Percentiles rank a stretch among this genome's conserved stretches.
phyloP scores from a whole-genome alignment of 2,113 vertebrate species.

The Acinonyx jubatus region DNA sequence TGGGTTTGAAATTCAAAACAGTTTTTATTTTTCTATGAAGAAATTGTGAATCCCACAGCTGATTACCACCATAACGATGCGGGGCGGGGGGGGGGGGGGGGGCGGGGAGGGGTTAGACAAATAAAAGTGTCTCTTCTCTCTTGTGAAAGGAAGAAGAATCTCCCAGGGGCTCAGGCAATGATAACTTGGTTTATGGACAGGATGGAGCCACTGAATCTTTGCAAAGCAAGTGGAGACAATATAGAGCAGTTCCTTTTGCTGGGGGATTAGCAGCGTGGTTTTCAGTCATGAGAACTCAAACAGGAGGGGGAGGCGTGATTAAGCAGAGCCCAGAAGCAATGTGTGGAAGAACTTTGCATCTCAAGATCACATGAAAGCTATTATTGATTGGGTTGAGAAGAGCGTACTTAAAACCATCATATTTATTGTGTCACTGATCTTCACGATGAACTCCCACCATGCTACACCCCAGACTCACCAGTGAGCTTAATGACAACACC shows the following conservation, averaged over 20 bases:
- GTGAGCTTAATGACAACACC: conserved; percentile 45
- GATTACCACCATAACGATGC: neutral
- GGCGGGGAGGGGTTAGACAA: neutral
- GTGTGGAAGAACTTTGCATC: conserved; percentile 71
- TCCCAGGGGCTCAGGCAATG: fast-evolving
- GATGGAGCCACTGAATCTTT: conserved; percentile 32
- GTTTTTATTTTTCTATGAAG: conserved; percentile 41
- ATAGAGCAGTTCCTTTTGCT: conserved; percentile 57
- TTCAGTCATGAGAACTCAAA: conserved; percentile 64
- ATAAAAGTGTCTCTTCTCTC: neutral
- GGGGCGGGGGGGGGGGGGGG: fast-evolving
- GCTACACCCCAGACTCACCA: conserved; percentile 71
- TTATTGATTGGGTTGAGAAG: conserved; percentile 85
- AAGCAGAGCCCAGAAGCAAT: conserved; percentile 59
- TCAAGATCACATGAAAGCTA: conserved; percentile 78
- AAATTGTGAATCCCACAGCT: conserved; percentile 16
- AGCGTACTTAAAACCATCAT: conserved; percentile 82
- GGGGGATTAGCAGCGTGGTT: conserved; percentile 9
- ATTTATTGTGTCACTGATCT: conserved; percentile 83
- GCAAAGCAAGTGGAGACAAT: conserved; percentile 45
- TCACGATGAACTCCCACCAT: conserved; percentile 70
- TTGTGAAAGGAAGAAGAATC: neutral
- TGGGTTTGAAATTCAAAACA: conserved; percentile 55
- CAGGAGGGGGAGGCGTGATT: conserved; percentile 68
- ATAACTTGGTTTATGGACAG: neutral